Percentiles rank a stretch among this genome's conserved stretches.
Evolutionary conservation across 2,888 invertebrate genomes (phyloP).

Genomic region (Linyphia triangularis): DNA sequence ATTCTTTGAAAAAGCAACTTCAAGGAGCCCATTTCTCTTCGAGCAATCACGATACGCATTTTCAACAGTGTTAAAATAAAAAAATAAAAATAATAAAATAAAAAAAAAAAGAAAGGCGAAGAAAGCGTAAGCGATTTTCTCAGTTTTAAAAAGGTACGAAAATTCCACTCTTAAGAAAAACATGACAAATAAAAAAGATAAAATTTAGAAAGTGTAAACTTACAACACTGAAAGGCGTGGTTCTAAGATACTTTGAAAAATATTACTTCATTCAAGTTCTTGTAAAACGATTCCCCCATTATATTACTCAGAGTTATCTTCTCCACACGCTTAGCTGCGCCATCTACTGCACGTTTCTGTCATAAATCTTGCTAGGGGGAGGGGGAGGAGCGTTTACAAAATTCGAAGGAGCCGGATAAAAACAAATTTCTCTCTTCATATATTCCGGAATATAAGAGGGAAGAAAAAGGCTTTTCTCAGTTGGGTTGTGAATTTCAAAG

Average conservation of each 20-base stretch:
- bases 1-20: constrained; percentile 9
- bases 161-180: constrained; percentile 11
- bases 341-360: constrained; percentile 68
- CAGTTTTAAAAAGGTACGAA: constrained; percentile 55
- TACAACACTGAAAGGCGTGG: constrained; percentile 39
- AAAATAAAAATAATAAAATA: constrained; percentile 30
- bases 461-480: constrained; percentile 16
- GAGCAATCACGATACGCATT: constrained; percentile 32
- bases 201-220: constrained; percentile 37
- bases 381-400: constrained; percentile 45
- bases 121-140: constrained; percentile 44
- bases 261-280: constrained; percentile 59
- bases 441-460: constrained; percentile 15
- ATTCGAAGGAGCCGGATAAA: constrained; percentile 32
- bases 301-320: constrained; percentile 46
- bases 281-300: constrained; percentile 61
- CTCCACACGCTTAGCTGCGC: constrained; percentile 56
- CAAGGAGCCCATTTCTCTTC: constrained; percentile 11
- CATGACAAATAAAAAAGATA: not conserved
- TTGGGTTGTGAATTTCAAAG: constrained; percentile 10
- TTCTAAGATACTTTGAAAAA: constrained; percentile 52
- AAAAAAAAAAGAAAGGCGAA: constrained; percentile 18
- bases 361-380: constrained; percentile 58
- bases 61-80: constrained; percentile 22
- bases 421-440: constrained; percentile 49